Base-by-base conservation (phyloP, 2,888 invertebrate species). In the Andrena chrysosceles region DNA sequence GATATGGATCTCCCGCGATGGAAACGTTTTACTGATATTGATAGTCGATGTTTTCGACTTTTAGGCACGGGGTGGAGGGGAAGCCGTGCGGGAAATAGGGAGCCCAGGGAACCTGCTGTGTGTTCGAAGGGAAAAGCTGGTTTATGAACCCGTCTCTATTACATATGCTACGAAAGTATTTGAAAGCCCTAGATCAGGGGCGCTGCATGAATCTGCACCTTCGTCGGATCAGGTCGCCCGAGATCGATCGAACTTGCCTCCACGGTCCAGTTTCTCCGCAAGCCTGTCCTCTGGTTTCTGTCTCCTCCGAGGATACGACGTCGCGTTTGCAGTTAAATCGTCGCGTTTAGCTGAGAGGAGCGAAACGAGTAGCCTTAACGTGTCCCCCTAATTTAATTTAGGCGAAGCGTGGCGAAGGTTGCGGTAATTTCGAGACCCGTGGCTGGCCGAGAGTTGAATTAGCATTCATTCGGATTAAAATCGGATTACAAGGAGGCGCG, bases 391-490 rank as follows among this genome's bases (percentile, higher is more conserved):
- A 83, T 74, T 60, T 77, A 72, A 83, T 83, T 72, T 73, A 54
- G 26, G 29, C 69, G 13, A 56, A 68, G 23, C 48, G 10, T 16
- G 23, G n/a, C 52, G 52, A 64, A 49, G 69, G 72, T 77, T 42
- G 56, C 42, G 23, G 69, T 62, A 71, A 83, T 77, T 82, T 42
- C 64, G 10, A 29, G 63, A 23, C 56, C 23, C 56, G 26, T 23
- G 23, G 54, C 68, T 70, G 56, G 63, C 69, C 35, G 64, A 29
- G 64, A 62, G 13, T 83, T 64, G 64, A 79, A 79, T 83, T 78
- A 83, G 76, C 67, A 79, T 71, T 70, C 60, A 63, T 71, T 76
- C 33, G 84, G 79, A 78, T 78, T 79, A 76, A 83, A 69, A 81
- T 77, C 66, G 66, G 73, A 73, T 77, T 77, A 81, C 72, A 73